phyloP scores from a whole-genome alignment of 2,797 vertebrate genomes.

The Eremophila alpestris region DNA sequence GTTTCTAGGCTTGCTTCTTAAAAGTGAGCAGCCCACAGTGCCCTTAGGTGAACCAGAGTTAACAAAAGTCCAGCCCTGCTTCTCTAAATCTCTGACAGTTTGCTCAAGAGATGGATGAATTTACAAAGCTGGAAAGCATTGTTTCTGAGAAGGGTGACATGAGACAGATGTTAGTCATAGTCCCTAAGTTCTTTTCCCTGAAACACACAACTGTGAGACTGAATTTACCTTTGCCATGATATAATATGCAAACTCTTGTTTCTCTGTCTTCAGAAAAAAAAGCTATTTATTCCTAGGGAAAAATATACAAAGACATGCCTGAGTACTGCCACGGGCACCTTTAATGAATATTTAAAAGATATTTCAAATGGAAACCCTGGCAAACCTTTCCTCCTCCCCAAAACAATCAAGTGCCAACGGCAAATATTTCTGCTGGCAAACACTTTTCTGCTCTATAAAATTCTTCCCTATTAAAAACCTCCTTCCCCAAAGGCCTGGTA shows the following conservation, averaged over 20 bases:
- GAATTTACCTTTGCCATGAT: conserved; percentile 3
- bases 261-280: background rate
- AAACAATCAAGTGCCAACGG: conserved; percentile 41
- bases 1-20: background rate
- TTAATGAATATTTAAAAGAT: conserved; percentile 35
- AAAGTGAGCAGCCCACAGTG: background rate
- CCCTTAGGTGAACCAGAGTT: background rate
- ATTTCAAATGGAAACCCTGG: conserved; percentile 36
- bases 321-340: background rate
- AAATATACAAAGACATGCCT: conserved; percentile 17
- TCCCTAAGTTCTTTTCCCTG: background rate
- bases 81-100: background rate
- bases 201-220: background rate
- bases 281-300: background rate
- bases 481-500: conserved; percentile 55
- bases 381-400: background rate
- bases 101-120: conserved; percentile 1
- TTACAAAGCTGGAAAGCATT: background rate
- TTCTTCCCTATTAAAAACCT: conserved; percentile 31
- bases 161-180: background rate
- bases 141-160: background rate
- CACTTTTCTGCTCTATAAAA: conserved; percentile 48
- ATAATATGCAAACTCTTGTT: background rate
- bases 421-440: conserved; percentile 58
- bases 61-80: background rate